phyloP scores from a whole-genome alignment of 2,113 vertebrate genomes.

The Brachionichthys hirsutus region DNA sequence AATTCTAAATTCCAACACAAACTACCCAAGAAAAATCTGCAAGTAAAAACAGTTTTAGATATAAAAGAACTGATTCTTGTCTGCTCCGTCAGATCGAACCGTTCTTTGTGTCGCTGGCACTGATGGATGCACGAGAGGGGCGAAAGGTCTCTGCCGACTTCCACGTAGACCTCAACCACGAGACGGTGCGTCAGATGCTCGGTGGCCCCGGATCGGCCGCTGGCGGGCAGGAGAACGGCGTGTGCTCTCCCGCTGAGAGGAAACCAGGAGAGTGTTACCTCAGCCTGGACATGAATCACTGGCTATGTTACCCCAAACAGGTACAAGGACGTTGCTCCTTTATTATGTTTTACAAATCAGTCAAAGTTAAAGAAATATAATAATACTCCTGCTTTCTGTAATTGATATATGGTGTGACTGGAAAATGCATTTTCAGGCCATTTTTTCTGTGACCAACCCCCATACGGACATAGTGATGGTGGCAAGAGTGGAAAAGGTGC shows the following conservation, averaged over 20 bases:
- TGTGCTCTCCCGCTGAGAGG: slow-evolving; percentile 70
- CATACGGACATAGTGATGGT: slow-evolving; percentile 94
- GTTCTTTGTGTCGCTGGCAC: slow-evolving; percentile 89
- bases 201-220: slow-evolving; percentile 49
- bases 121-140: slow-evolving; percentile 88
- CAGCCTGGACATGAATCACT: slow-evolving; percentile 84
- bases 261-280: slow-evolving; percentile 83
- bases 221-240: slow-evolving; percentile 82
- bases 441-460: slow-evolving; percentile 94
- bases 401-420: not conserved
- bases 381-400: not conserved
- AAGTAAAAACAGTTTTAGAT: no score
- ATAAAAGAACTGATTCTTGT: no score
- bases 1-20: no score
- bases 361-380: no score
- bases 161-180: slow-evolving; percentile 92
- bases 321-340: slow-evolving; percentile 60
- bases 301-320: slow-evolving; percentile 94
- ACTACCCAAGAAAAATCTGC: no score
- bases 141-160: slow-evolving; percentile 97
- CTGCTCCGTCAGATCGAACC: slow-evolving; percentile 86
- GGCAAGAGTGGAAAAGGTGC: slow-evolving; percentile 94
- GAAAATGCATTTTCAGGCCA: slow-evolving; percentile 76
- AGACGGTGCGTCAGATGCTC: slow-evolving; percentile 88
- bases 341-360: not conserved